Evolutionary conservation across 1,140 invertebrate species (phyloP), one percentile per base, ranked within the genome.

Genomic region (Parasteatoda tepidariorum): DNA sequence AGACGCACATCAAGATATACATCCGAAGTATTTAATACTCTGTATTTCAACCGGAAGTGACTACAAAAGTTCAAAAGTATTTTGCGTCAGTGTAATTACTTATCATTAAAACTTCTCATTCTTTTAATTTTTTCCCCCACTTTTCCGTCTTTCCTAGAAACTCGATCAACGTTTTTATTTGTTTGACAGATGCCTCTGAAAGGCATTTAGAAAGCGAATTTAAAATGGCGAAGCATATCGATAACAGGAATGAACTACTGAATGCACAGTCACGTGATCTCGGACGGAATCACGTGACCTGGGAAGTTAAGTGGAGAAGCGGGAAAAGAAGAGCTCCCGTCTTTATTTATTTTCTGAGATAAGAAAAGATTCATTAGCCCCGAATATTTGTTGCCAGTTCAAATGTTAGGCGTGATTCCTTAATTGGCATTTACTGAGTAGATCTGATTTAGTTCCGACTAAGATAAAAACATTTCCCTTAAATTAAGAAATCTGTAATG

Each of bases 61-160:
- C n/a, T n/a, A n/a, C n/a, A n/a, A n/a, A n/a, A n/a, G n/a, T n/a
- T n/a, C n/a, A n/a, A n/a, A n/a, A n/a, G n/a, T n/a, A n/a, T n/a
- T n/a, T 57, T 5, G 22, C 55, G 55, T 34, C 57, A 28, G 59
- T 61, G 61, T 74, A 61, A 74, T 55, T 61, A 74, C 71, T 74
- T 74, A 74, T 74, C 71, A 62, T 74, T 74, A 74, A 74, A 74
- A 57, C 54, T 74, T 61, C 55, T 74, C 55, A 61, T 74, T 34
- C 57, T n/a, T 59, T 59, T 7, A 59, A 59, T 59, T n/a, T n/a
- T n/a, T n/a, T n/a, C n/a, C n/a, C n/a, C n/a, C n/a, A n/a, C n/a
- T n/a, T n/a, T n/a, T n/a, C n/a, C n/a, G n/a, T n/a, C n/a, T n/a
- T n/a, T n/a, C n/a, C n/a, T n/a, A n/a, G n/a, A n/a, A n/a, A n/a